Percentiles rank a stretch among this genome's conserved stretches.
phyloP scores from a whole-genome alignment of 2,113 vertebrate genomes.

The Pelecanoides urinatrix region DNA sequence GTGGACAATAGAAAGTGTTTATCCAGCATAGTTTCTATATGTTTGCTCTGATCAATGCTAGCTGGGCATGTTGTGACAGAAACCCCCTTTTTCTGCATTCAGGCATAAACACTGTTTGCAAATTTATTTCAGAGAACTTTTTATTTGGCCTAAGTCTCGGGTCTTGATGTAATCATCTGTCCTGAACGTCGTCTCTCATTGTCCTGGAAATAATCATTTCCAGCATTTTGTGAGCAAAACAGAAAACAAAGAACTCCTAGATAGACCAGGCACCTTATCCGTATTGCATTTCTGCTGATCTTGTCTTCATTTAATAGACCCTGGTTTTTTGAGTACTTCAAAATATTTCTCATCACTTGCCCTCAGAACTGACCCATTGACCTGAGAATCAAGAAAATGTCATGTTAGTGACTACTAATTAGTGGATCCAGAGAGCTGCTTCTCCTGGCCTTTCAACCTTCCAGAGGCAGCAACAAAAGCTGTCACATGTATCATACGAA shows the following conservation, averaged over 20 bases:
- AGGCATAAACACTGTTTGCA: background rate
- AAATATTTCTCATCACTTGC: slow-evolving; percentile 61
- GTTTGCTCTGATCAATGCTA: background rate
- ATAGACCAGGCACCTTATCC: background rate
- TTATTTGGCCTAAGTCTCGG: background rate
- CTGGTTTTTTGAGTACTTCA: slow-evolving; percentile 50
- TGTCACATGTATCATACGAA: slow-evolving; percentile 75
- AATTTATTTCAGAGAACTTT: background rate
- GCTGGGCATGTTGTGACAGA: background rate
- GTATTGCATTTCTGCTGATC: background rate
- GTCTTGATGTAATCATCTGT: background rate
- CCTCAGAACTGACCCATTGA: slow-evolving; percentile 76
- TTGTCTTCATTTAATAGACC: background rate
- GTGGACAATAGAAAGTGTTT: background rate
- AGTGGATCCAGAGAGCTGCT: slow-evolving; percentile 71
- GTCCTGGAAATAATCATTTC: slow-evolving; percentile 22
- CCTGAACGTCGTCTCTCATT: background rate
- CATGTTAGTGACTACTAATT: slow-evolving; percentile 86
- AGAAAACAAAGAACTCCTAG: background rate
- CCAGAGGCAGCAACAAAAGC: slow-evolving; percentile 53
- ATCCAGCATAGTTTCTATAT: background rate
- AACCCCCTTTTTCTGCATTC: background rate
- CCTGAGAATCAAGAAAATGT: slow-evolving; percentile 76
- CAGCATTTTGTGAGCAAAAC: background rate
- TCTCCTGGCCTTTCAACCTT: slow-evolving; percentile 76